phyloP scores from a whole-genome alignment of 30 jellyfish, hydroid and myxozoan species.

The Aurelia aurita complex sp. Pacific region DNA sequence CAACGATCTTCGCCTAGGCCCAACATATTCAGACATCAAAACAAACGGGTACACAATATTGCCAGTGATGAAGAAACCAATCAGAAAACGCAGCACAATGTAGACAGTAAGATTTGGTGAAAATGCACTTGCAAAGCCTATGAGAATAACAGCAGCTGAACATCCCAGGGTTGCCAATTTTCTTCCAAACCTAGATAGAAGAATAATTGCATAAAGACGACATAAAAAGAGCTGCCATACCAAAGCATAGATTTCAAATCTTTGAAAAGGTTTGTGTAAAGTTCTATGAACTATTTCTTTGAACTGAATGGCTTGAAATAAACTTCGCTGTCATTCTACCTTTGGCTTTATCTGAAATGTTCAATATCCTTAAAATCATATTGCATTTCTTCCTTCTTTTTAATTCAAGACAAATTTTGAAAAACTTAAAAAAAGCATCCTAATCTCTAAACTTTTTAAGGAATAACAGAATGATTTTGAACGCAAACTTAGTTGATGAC shows the following conservation, averaged over 20 bases:
- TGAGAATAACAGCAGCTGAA: slow-evolving; percentile 25
- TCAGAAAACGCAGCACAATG: slow-evolving; percentile 43
- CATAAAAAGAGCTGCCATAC: background rate
- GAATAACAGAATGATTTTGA: too few species aligned
- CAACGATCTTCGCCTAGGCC: slow-evolving; percentile 60
- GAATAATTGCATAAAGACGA: background rate
- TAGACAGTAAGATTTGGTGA: slow-evolving; percentile 55
- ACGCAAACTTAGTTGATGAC: too few species aligned
- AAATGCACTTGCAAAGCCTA: slow-evolving; percentile 51
- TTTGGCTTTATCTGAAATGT: too few species aligned
- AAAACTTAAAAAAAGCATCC: too few species aligned
- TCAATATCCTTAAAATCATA: too few species aligned
- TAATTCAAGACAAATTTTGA: too few species aligned
- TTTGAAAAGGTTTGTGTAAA: background rate
- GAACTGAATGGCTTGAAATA: too few species aligned
- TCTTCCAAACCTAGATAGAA: slow-evolving; percentile 52
- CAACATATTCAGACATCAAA: slow-evolving; percentile 69
- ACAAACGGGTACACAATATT: slow-evolving; percentile 60
- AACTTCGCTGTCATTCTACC: too few species aligned
- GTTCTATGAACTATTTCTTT: too few species aligned
- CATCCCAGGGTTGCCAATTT: slow-evolving; percentile 37
- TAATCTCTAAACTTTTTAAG: too few species aligned
- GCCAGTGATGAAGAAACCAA: slow-evolving; percentile 73
- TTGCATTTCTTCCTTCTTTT: too few species aligned
- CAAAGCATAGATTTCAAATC: too few species aligned